Conservation (phyloP, 2,113 vertebrate genomes). For the Uria lomvia region DNA sequence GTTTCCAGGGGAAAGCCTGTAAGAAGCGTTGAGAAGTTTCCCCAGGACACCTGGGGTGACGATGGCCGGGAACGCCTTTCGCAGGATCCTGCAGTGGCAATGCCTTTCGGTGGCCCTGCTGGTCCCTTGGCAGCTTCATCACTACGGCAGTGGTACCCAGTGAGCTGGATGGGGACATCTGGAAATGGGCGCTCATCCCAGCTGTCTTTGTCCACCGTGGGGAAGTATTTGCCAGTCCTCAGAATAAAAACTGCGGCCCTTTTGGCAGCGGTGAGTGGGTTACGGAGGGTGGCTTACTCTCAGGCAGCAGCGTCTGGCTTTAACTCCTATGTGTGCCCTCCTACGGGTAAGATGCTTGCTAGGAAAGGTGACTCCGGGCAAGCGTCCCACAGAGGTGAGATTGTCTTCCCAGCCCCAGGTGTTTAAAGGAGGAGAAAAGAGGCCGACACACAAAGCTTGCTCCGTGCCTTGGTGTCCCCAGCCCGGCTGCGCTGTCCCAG, state of each 20-base stretch:
- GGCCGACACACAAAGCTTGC: neutral
- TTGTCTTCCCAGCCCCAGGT: rapidly evolving
- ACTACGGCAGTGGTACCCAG: neutral
- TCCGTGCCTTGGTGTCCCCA: neutral
- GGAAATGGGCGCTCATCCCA: neutral
- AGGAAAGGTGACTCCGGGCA: neutral
- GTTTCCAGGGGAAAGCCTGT: neutral
- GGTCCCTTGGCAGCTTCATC: neutral
- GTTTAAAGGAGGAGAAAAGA: neutral
- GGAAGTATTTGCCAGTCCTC: neutral
- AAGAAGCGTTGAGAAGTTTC: neutral
- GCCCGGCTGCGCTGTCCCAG: neutral
- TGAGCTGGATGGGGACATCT: neutral
- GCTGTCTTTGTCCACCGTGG: rapidly evolving
- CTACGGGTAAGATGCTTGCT: rapidly evolving
- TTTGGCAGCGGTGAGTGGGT: neutral
- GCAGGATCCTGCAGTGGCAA: rapidly evolving
- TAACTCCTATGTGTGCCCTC: neutral
- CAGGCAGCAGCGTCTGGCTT: rapidly evolving
- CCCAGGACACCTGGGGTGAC: rapidly evolving
- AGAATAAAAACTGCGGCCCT: neutral
- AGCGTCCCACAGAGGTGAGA: rapidly evolving
- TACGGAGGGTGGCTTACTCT: rapidly evolving
- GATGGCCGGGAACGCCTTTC: rapidly evolving
- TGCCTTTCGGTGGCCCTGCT: rapidly evolving